phyloP scores from a whole-genome alignment of 2,888 invertebrate genomes.

The Acronicta alni region DNA sequence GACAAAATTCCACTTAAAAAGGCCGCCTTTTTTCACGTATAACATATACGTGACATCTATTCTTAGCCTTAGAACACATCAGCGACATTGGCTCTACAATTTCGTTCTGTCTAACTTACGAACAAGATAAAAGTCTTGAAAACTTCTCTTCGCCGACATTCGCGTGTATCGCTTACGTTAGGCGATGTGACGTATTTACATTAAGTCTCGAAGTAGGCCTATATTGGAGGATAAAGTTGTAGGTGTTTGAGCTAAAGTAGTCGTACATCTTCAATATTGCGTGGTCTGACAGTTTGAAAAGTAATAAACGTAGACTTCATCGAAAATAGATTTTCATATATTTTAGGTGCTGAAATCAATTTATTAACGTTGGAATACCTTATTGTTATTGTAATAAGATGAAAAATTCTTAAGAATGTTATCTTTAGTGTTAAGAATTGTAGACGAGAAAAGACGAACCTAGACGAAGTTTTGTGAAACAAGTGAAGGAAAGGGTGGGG shows the following conservation, averaged over 20 bases:
- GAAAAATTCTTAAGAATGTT: too few species aligned
- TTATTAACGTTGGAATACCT: too few species aligned
- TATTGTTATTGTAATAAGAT: too few species aligned
- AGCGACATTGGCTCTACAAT: slow-evolving; percentile 12
- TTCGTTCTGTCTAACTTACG: slow-evolving; percentile 20
- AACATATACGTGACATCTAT: not conserved
- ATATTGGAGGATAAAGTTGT: slow-evolving; percentile 24
- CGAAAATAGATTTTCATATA: not conserved
- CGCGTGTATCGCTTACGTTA: slow-evolving; percentile 26
- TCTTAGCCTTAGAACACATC: slow-evolving; percentile 3
- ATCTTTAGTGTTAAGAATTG: too few species aligned
- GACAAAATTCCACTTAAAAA: too few species aligned
- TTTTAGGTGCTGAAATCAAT: not conserved
- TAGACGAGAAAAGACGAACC: too few species aligned
- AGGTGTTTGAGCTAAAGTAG: slow-evolving; percentile 9
- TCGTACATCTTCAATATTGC: slow-evolving; percentile 14
- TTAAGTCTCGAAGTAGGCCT: not conserved
- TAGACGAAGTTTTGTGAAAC: too few species aligned
- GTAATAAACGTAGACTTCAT: slow-evolving; percentile 13
- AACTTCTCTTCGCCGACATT: slow-evolving; percentile 17
- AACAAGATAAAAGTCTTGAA: slow-evolving; percentile 36
- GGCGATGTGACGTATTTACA: slow-evolving; percentile 14
- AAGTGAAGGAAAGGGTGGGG: too few species aligned
- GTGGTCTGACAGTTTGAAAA: not conserved
- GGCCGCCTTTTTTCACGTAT: too few species aligned